Conservation (phyloP, 2,113 vertebrate genomes). For the Numenius arquata region DNA sequence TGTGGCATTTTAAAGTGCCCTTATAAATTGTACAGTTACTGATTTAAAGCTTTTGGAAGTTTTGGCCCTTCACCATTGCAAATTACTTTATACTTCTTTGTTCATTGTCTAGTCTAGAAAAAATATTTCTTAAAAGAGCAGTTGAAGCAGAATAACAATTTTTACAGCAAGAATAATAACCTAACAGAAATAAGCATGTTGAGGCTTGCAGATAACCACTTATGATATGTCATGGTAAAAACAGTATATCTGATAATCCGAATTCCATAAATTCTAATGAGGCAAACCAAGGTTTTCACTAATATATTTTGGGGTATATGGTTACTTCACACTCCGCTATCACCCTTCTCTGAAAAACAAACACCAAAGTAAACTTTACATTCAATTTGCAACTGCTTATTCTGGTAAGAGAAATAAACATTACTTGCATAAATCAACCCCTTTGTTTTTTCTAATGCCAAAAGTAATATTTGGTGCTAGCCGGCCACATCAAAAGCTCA, state of each 20-base stretch:
- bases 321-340: neutral
- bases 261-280: neutral
- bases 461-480: conserved; percentile 4
- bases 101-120: neutral
- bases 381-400: conserved; percentile 19
- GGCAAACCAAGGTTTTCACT: neutral
- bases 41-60: neutral
- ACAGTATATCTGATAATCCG: neutral
- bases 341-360: conserved; percentile 4
- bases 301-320: neutral
- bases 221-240: neutral
- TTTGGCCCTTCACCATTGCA: neutral
- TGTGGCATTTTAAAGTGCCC: neutral
- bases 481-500: conserved; percentile 48
- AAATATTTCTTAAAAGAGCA: neutral
- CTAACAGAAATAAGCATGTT: neutral
- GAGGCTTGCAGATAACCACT: neutral
- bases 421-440: neutral
- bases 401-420: conserved; percentile 29
- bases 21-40: neutral
- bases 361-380: neutral
- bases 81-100: neutral
- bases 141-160: neutral
- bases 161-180: neutral
- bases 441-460: conserved; percentile 21